phyloP scores from a whole-genome alignment of 2,888 invertebrate genomes.

The Ametastegia equiseti region DNA sequence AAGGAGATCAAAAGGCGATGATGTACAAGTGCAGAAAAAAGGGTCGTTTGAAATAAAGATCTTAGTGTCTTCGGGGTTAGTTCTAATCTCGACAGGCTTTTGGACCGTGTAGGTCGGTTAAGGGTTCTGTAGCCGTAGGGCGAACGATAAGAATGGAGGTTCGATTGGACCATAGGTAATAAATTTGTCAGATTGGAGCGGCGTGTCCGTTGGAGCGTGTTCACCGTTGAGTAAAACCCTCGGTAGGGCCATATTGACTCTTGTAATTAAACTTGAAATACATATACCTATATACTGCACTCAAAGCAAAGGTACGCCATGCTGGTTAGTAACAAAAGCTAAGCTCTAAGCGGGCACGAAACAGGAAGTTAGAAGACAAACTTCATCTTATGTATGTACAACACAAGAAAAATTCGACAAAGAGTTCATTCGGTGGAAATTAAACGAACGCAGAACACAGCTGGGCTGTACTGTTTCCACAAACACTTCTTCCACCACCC shows the following conservation, averaged over 20 bases:
- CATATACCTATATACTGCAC: not conserved
- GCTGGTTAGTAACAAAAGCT: too few relatives aligned
- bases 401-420: not conserved
- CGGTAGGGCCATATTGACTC: conserved; percentile 24
- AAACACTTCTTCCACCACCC: too few relatives aligned
- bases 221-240: conserved; percentile 5
- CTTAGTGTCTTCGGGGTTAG: not conserved
- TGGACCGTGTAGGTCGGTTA: not conserved
- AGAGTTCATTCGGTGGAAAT: too few relatives aligned
- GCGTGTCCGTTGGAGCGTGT: conserved; percentile 9
- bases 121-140: conserved; percentile 5
- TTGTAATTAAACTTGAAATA: conserved; percentile 23
- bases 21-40: too few relatives aligned
- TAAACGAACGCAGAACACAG: too few relatives aligned
- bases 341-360: not conserved
- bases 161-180: conserved; percentile 21
- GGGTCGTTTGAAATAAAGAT: not conserved
- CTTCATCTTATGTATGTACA: not conserved
- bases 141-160: conserved; percentile 22
- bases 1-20: too few relatives aligned
- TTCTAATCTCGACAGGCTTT: not conserved
- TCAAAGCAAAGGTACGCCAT: not conserved
- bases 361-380: not conserved
- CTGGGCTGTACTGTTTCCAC: too few relatives aligned
- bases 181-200: conserved; percentile 33